These are phyloP conservation scores for Ophion ventricosus DNA, from an alignment of 2,888 invertebrate genomes.

Conservation along the genomic window DNA sequence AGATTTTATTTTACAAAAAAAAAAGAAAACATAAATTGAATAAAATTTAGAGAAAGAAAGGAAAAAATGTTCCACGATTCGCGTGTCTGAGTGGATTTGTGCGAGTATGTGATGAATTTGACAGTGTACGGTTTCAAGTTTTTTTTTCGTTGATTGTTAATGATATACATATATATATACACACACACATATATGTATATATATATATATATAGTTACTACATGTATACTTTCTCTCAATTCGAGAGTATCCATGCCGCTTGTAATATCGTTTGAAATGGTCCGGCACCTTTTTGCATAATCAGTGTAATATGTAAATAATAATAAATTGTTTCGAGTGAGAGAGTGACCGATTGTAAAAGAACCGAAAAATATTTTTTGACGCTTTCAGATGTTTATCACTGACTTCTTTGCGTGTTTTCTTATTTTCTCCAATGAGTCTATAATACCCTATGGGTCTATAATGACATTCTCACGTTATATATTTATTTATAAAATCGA, in stretches of 20 bases:
- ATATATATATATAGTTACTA: conserved; percentile 47
- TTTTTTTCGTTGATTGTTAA: conserved; percentile 27
- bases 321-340: conserved; percentile 33
- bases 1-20: conserved; percentile 3
- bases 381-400: conserved; percentile 6
- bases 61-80: conserved; percentile 19
- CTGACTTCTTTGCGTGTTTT: neutral
- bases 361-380: conserved; percentile 4
- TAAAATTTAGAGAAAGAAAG: conserved; percentile 13
- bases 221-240: conserved; percentile 44
- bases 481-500: neutral
- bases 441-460: neutral
- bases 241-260: conserved; percentile 47
- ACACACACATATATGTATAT: neutral
- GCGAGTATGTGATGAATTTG: neutral
- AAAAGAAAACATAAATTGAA: neutral
- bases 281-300: conserved; percentile 46
- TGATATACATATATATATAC: conserved; percentile 19
- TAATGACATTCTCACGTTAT: neutral
- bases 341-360: conserved; percentile 14
- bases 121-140: neutral
- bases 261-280: conserved; percentile 53
- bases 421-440: neutral
- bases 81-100: neutral
- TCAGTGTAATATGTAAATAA: conserved; percentile 56